Evolutionary conservation across 2,113 vertebrate genomes (phyloP), one percentile per base, ranked within the genome.

Genomic region (Actenoides lindsayi): DNA sequence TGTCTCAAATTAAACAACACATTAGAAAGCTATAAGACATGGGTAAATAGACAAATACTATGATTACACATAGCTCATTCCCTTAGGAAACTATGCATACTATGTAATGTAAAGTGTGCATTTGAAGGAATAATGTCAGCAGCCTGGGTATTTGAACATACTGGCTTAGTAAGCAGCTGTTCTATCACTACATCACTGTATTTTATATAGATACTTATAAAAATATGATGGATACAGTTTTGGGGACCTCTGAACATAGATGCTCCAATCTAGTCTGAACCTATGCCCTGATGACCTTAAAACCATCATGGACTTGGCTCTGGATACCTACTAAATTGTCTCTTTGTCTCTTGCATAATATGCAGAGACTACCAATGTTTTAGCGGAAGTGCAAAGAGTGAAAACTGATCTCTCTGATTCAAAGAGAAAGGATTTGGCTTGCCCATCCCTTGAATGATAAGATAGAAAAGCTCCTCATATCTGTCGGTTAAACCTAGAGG

Each of bases 291-390:
- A 42, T 70, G 41, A 71, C 50, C 4, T 59, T 68, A 37, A 37
- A 0, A 53, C 5, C 2, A 5, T 37, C 6, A 9, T 16, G 15
- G 16, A 2, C 64, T 65, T 62, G 2, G 5, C 4, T 50, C 17
- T 59, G 46, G 62, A 71, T 67, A 54, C 3, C 3, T 41, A 25
- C 5, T 41, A 27, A 18, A 23, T 50, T 2, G 9, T 44, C 2
- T 70, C 9, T 75, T 83, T 2, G 3, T 3, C 4, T 75, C 6
- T 63, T 8, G 1, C 5, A 71, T 9, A 63, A 30, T 70, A 33
- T 7, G 4, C 4, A 44, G 50, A 82, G 4, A 2, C 16, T 54
- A 23, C 4, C 10, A 20, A 4, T 68, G 68, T 44, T 82, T 46
- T 27, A 28, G 24, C 31, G 16, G 16, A 16, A 82, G 2, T 27